Percentiles rank a stretch among this genome's conserved stretches.
phyloP scores from a whole-genome alignment of 2,888 invertebrate species.

The Choreutis nemorana region DNA sequence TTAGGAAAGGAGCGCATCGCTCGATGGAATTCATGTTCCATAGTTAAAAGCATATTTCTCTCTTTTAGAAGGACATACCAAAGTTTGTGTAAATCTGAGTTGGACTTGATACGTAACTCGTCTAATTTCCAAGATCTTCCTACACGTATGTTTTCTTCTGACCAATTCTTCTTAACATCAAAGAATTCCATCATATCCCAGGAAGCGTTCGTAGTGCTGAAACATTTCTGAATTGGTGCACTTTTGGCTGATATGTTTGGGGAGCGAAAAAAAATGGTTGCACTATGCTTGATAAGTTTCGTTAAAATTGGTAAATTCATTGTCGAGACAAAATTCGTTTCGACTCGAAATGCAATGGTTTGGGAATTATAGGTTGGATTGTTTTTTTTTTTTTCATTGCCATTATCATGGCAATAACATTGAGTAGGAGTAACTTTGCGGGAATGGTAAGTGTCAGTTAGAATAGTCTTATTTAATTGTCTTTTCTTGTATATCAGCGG shows the following conservation, averaged over 20 bases:
- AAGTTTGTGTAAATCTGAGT: constrained; percentile 93
- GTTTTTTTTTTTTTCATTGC: no score
- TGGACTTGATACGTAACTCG: constrained; percentile 94
- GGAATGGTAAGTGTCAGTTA: no score
- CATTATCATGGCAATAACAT: no score
- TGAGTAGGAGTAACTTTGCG: no score
- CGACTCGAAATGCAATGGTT: no score
- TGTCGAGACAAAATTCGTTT: no score
- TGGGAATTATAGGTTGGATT: no score
- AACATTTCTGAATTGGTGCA: constrained; percentile 14
- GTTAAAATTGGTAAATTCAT: constrained; percentile 22
- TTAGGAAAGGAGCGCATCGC: constrained; percentile 79
- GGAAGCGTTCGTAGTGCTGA: constrained; percentile 42
- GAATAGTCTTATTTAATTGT: no score
- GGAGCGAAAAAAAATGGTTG: constrained; percentile 20
- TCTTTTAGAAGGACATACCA: constrained; percentile 95
- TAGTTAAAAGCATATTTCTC: constrained; percentile 94
- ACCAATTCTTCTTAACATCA: constrained; percentile 87
- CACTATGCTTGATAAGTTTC: constrained; percentile 20
- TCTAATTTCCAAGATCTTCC: constrained; percentile 90
- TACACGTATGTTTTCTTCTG: constrained; percentile 73
- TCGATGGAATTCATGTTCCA: constrained; percentile 84
- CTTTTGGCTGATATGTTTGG: no score
- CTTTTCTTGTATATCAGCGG: no score
- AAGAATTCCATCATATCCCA: constrained; percentile 87